These are phyloP conservation scores for Clinocottus analis DNA, from an alignment of 2,113 vertebrate genomes.

Conservation along the genomic window DNA sequence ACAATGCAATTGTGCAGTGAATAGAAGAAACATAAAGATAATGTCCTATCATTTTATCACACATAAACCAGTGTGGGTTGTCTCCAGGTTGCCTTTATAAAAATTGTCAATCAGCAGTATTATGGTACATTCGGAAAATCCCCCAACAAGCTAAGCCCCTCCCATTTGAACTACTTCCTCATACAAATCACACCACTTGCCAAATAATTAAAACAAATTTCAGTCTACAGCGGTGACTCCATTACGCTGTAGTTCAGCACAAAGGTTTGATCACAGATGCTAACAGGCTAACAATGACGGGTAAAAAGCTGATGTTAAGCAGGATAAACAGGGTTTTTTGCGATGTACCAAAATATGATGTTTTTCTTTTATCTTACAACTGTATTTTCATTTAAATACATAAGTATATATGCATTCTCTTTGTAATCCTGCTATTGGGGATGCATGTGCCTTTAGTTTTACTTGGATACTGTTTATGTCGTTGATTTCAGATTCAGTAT, in stretches of 20 bases:
- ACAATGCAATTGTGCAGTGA: neutral
- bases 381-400: too few species aligned
- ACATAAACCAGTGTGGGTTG: neutral
- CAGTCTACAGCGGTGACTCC: neutral
- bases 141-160: neutral
- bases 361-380: neutral
- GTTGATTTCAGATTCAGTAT: neutral
- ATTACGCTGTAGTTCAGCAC: neutral
- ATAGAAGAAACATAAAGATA: neutral
- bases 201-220: neutral
- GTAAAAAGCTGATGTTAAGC: neutral
- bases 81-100: neutral
- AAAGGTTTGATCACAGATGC: neutral
- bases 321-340: too few species aligned
- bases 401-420: neutral
- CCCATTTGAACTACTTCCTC: neutral
- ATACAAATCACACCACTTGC: neutral
- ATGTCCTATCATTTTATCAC: neutral
- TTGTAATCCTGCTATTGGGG: neutral
- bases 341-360: neutral
- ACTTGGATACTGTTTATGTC: neutral
- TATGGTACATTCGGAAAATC: neutral
- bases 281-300: neutral
- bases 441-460: neutral
- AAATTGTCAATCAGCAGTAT: neutral